Percentiles rank a stretch among this genome's conserved stretches.
phyloP scores from a whole-genome alignment of 2,113 vertebrate genomes.

The Carassius carassius region DNA sequence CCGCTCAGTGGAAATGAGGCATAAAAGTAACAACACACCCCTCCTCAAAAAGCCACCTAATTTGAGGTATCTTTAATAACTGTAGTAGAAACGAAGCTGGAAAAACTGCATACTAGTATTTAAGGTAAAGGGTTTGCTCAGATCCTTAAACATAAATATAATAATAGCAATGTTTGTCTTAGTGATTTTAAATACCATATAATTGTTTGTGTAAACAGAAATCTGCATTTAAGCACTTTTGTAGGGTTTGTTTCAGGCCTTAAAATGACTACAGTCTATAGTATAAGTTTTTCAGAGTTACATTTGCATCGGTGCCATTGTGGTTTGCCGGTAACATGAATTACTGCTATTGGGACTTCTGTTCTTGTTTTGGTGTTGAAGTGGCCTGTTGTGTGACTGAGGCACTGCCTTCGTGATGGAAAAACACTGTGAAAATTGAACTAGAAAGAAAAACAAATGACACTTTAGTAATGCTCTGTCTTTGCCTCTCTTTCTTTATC shows the following conservation, averaged over 20 bases:
- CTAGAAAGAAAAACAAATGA: background rate
- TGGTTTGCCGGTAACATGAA: background rate
- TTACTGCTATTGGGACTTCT: background rate
- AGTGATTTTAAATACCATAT: background rate
- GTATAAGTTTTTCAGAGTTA: background rate
- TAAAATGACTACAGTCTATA: background rate
- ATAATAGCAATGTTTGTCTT: too few relatives aligned
- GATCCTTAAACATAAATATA: background rate
- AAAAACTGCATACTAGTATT: background rate
- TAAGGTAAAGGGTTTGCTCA: background rate
- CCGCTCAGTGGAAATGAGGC: too few relatives aligned
- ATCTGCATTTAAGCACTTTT: background rate
- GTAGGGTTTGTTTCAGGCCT: background rate
- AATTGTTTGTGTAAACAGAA: background rate
- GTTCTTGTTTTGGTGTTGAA: slow-evolving; percentile 1
- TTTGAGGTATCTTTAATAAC: background rate
- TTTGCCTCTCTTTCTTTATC: slow-evolving; percentile 35
- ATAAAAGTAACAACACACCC: too few relatives aligned
- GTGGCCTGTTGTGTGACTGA: background rate
- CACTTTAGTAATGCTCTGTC: slow-evolving; percentile 20
- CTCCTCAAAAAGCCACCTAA: background rate
- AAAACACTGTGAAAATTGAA: slow-evolving; percentile 11
- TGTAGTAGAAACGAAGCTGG: background rate
- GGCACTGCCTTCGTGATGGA: slow-evolving; percentile 23
- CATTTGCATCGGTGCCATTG: background rate